Percentiles rank a stretch among this genome's conserved stretches.
These are phyloP conservation scores for Cepaea nemoralis DNA, from an alignment of 1,140 invertebrate genomes.

Conservation along the genomic window DNA sequence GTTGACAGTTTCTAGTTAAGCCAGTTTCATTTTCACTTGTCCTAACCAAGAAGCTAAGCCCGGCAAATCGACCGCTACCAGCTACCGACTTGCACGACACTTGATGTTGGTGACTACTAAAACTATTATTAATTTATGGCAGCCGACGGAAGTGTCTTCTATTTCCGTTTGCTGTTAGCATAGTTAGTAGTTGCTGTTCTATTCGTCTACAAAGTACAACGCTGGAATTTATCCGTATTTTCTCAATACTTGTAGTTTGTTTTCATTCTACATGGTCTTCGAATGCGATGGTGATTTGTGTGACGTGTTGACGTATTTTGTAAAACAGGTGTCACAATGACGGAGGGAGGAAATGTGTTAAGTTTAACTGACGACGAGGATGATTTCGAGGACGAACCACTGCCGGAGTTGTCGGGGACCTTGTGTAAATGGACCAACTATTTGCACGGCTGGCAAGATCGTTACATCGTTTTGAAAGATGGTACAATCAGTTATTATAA, in stretches of 20 bases:
- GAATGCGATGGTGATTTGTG: background rate
- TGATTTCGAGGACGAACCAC: conserved; percentile 66
- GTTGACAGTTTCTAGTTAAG: too few relatives aligned
- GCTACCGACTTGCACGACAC: too few relatives aligned
- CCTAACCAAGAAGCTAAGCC: too few relatives aligned
- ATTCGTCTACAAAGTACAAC: too few relatives aligned
- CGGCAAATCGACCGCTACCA: too few relatives aligned
- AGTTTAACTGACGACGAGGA: conserved; percentile 70
- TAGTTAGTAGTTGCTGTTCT: background rate
- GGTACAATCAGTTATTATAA: conserved; percentile 97
- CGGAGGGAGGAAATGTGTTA: conserved; percentile 50
- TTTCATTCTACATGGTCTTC: background rate
- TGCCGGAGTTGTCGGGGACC: conserved; percentile 65
- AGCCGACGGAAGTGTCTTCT: background rate
- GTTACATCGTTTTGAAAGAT: conserved; percentile 95
- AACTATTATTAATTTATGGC: background rate
- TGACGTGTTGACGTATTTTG: background rate
- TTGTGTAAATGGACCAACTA: conserved; percentile 99
- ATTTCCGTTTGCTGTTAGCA: background rate
- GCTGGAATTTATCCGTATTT: background rate
- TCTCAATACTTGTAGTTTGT: background rate
- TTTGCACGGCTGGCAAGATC: conserved; percentile 98
- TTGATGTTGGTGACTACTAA: too few relatives aligned
- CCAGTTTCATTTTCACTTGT: too few relatives aligned
- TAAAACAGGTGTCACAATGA: background rate